Conservation (phyloP, 1,140 invertebrate species). For the Megalonaias nervosa region DNA sequence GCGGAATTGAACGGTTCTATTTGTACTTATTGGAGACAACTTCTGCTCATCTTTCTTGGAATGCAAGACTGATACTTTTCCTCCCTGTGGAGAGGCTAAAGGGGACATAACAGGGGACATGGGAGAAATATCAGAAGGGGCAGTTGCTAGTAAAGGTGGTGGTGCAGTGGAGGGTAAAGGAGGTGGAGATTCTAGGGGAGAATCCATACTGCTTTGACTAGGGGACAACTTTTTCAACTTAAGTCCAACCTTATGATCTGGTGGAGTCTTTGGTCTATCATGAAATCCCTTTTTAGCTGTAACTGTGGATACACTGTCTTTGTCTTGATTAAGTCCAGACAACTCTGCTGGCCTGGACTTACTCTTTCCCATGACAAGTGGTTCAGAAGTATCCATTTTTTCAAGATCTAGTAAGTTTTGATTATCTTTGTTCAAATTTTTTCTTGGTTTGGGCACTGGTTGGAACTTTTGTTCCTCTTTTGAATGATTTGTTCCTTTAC, state of each 20-base stretch:
- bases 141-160: slow-evolving; percentile 15
- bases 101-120: slow-evolving; percentile 5
- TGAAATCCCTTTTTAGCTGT: slow-evolving; percentile 3
- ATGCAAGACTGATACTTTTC: not conserved
- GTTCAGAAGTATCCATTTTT: slow-evolving; percentile 30
- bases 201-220: slow-evolving; percentile 6
- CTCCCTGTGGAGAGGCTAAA: slow-evolving; percentile 10
- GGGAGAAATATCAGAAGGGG: slow-evolving; percentile 4
- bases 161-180: slow-evolving; percentile 33
- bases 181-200: slow-evolving; percentile 27
- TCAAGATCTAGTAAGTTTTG: slow-evolving; percentile 12
- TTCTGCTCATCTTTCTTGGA: too few species aligned
- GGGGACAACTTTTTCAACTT: too few species aligned
- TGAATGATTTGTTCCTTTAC: not conserved
- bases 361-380: too few species aligned
- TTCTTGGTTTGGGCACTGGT: slow-evolving; percentile 41
- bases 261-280: slow-evolving; percentile 11
- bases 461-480: slow-evolving; percentile 2
- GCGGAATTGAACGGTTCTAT: too few species aligned
- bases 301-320: too few species aligned
- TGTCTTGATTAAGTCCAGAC: too few species aligned
- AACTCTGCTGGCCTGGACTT: too few species aligned
- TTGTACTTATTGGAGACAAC: too few species aligned
- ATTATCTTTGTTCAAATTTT: slow-evolving; percentile 4
- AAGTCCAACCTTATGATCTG: not conserved